phyloP scores from a whole-genome alignment of 64 coral and sea anemone genomes.

The Montipora sp. region DNA sequence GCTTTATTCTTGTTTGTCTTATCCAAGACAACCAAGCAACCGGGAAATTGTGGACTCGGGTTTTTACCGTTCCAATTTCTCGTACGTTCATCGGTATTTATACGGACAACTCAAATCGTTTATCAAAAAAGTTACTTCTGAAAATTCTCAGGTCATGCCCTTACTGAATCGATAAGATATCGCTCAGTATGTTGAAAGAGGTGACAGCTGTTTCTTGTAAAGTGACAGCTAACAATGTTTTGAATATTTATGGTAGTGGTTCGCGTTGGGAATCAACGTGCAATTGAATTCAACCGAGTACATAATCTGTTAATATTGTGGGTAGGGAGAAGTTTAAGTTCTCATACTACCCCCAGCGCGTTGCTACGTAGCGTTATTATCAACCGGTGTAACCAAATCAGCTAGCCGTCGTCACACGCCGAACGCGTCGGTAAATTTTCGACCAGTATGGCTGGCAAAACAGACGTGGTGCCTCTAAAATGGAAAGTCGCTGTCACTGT shows the following conservation, averaged over 20 bases:
- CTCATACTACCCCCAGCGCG: neutral
- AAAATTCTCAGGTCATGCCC: neutral
- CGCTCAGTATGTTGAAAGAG: neutral
- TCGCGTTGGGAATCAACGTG: neutral
- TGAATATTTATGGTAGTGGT: constrained; percentile 27
- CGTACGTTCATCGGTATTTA: no score
- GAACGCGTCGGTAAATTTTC: neutral
- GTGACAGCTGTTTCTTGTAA: constrained; percentile 8
- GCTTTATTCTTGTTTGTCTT: neutral
- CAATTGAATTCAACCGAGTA: no score
- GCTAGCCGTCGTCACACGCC: neutral
- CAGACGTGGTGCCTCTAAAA: constrained; percentile 10
- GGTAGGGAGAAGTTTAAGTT: neutral
- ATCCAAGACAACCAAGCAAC: no score
- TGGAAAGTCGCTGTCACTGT: constrained; percentile 56
- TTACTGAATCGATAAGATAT: neutral
- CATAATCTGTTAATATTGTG: neutral
- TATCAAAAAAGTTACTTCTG: neutral
- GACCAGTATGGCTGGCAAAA: neutral
- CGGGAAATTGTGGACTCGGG: no score
- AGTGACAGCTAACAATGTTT: neutral
- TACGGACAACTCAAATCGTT: neutral
- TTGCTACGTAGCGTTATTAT: neutral
- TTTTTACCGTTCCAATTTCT: neutral
- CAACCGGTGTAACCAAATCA: neutral